phyloP scores from a whole-genome alignment of 2,797 vertebrate genomes.

The Numenius phaeopus region DNA sequence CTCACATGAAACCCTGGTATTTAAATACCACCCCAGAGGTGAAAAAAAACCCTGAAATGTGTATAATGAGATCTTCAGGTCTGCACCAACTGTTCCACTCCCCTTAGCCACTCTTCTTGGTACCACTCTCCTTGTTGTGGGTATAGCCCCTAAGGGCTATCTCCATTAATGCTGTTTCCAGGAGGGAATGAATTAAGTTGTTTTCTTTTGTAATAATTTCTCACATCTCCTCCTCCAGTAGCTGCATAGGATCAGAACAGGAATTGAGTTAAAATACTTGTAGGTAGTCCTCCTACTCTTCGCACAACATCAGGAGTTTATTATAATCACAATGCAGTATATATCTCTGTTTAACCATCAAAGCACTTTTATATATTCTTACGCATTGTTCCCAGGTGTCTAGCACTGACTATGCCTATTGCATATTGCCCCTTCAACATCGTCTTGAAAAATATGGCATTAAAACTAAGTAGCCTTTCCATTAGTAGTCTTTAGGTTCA shows the following conservation, averaged over 20 bases:
- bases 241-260: background rate
- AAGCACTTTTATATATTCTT: background rate
- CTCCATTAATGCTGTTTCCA: background rate
- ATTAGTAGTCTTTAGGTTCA: background rate
- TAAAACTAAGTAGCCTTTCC: background rate
- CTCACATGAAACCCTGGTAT: background rate
- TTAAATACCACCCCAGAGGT: background rate
- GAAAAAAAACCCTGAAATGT: background rate
- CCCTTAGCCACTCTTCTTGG: background rate
- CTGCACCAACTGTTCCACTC: background rate
- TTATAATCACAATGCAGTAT: background rate
- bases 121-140: rapidly evolving
- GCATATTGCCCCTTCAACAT: background rate
- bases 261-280: background rate
- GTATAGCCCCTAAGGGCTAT: background rate
- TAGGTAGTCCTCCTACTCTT: background rate
- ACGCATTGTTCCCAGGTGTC: background rate
- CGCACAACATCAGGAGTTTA: background rate
- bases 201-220: background rate
- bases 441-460: background rate
- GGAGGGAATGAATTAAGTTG: background rate
- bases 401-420: background rate
- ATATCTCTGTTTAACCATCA: background rate
- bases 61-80: background rate
- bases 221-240: background rate